Evolutionary conservation across 1,140 invertebrate species (phyloP), one percentile per base, ranked within the genome.

Genomic region (Cardiocondyla obscurior): DNA sequence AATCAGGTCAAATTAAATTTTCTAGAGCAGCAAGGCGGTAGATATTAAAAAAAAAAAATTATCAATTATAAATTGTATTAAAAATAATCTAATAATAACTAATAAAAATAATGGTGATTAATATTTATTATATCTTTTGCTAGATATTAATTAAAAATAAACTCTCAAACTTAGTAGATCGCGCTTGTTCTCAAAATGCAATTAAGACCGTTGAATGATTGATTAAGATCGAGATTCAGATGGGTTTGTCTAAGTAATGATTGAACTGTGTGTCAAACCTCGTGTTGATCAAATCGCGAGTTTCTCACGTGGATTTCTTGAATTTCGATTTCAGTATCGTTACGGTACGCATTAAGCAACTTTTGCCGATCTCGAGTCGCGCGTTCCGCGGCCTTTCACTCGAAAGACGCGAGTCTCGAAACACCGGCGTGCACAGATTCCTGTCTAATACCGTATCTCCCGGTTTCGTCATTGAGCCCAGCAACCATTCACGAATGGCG

Each of bases 1-100:
- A 83, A 85, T 83, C 77, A 65, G 72, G 82, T 88, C 87, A 81
- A 90, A 90, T 92, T 88, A 81, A 91, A 91, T 90, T 90, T 90
- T 81, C 77, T 46, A 81, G 22, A 77, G 42, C 51, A 12, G 49
- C 46, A 39, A 39, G 44, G 22, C 39, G 42, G 30, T 22, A 42
- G 7, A 51, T 10, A 51, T 82, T 25, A 19, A n/a, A n/a, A n/a
- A n/a, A n/a, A n/a, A n/a, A n/a, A 12, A 12, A 42, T 65, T 51
- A 82, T 55, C 22, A 53, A 81, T 39, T 28, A 33, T 44, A 6
- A 28, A 58, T 19, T 16, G 12, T 3, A 22, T 51, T 33, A 39
- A 55, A 33, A 72, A 6, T 16, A 64, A 7, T 2, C 7, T 12
- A 10, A 1, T 72, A 36, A 53, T 55, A 39, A n/a, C n/a, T n/a